Percentiles rank a stretch among this genome's conserved stretches.
These are phyloP conservation scores for Oreotrochilus melanogaster DNA, from an alignment of 2,113 vertebrate species.

Conservation along the genomic window DNA sequence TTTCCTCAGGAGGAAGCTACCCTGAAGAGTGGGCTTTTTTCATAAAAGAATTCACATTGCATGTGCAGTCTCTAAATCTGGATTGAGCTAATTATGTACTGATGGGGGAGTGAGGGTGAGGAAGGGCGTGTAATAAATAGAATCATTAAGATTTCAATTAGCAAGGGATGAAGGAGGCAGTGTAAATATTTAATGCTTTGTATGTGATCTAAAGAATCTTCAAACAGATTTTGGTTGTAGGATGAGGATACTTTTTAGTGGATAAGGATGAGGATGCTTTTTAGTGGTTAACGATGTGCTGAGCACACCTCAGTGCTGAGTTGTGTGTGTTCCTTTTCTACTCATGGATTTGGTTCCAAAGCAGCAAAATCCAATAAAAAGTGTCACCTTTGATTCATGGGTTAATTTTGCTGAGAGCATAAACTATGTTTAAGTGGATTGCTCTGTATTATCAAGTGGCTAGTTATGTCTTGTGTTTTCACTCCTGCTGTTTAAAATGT, in stretches of 20 bases:
- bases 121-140: constrained; percentile 8
- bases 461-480: background rate
- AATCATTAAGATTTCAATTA: constrained; percentile 38
- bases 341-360: background rate
- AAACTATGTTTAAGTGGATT: background rate
- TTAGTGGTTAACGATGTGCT: background rate
- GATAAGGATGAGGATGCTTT: background rate
- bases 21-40: background rate
- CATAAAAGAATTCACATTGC: background rate
- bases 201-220: background rate
- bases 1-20: background rate
- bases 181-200: constrained; percentile 47
- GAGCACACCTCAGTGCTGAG: background rate
- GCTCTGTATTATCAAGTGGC: background rate
- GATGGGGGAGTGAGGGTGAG: background rate
- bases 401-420: background rate
- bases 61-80: background rate
- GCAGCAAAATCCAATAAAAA: background rate
- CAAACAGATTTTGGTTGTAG: background rate
- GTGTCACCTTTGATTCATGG: background rate
- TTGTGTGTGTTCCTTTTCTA: background rate
- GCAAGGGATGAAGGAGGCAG: background rate
- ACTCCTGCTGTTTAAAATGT: background rate
- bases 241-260: background rate
- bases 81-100: constrained; percentile 27